phyloP scores from a whole-genome alignment of 2,113 vertebrate species.

The Pica pica region DNA sequence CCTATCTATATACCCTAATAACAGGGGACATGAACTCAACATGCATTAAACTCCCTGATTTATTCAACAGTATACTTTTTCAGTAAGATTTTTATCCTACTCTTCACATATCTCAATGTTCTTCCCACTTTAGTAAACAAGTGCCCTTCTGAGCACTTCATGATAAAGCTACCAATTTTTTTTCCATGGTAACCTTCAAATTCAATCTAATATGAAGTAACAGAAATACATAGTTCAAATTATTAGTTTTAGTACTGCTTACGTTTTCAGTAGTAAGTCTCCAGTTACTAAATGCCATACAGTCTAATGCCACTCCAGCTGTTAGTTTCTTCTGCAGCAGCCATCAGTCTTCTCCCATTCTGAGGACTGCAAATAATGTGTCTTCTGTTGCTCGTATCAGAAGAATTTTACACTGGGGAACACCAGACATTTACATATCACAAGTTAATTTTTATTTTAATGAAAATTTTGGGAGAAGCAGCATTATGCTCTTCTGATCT shows the following conservation, averaged over 20 bases:
- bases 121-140: background rate
- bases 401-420: background rate
- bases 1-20: background rate
- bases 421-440: background rate
- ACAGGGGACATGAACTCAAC: background rate
- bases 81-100: background rate
- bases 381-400: background rate
- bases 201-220: background rate
- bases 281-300: background rate
- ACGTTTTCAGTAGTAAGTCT: background rate
- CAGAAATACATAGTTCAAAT: background rate
- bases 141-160: background rate
- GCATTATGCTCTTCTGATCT: background rate
- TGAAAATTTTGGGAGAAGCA: background rate
- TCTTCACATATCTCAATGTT: background rate
- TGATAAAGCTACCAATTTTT: background rate
- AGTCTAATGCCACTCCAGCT: background rate
- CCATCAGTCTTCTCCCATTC: background rate
- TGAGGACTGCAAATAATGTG: background rate
- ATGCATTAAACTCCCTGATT: background rate
- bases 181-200: background rate
- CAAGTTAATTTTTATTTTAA: background rate
- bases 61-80: background rate
- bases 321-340: background rate
- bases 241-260: background rate